Base-by-base conservation (phyloP, 2,888 invertebrate species). In the Thecocarcelia acutangulata region DNA sequence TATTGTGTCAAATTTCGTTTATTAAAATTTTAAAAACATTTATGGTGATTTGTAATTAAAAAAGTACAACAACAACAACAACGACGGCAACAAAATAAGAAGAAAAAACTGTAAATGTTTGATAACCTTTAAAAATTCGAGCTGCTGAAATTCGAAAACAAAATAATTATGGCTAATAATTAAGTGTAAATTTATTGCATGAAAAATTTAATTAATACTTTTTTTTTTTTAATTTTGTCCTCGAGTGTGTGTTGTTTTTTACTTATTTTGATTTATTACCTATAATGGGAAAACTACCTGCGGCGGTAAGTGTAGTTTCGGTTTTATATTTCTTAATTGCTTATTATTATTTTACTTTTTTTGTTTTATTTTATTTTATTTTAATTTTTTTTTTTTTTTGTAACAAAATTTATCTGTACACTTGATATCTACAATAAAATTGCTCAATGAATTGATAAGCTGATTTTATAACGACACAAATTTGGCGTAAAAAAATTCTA, bases 201-300 rank as follows among this genome's bases (percentile, higher is more conserved):
- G 15, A 50, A 48, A 44, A 78, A 59, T n/a, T n/a, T n/a, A n/a
- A 42, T 11, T 3, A 42, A 50, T 54, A 63, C 19, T 52, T 58
- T 50, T 58, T 58, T 50, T 58, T 33, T 33, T 6, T 33, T 6
- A 33, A 21, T 46, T 54, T 73, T n/a, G 28, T 33, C 21, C 17
- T 54, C 24, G 13, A 17, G 19, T 42, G 52, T 24, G 12, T 63
- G 56, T 28, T 56, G 24, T 5, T 24, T 9, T 33, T 33, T 8
- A 33, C 9, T 5, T 1, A 33, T 37, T 37, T 42, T 5, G 56
- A 50, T 68, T 72, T 17, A 42, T 15, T 72, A 42, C 59, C 33
- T 54, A 72, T 48, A 70, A 82, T 82, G 78, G 82, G 82, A 59
- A 82, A 82, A 59, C 50, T 75, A 66, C 74, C 74, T 61, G 74